These are phyloP conservation scores for Steatocranus sp. DNA, from an alignment of 2,797 vertebrate genomes.

Conservation along the genomic window DNA sequence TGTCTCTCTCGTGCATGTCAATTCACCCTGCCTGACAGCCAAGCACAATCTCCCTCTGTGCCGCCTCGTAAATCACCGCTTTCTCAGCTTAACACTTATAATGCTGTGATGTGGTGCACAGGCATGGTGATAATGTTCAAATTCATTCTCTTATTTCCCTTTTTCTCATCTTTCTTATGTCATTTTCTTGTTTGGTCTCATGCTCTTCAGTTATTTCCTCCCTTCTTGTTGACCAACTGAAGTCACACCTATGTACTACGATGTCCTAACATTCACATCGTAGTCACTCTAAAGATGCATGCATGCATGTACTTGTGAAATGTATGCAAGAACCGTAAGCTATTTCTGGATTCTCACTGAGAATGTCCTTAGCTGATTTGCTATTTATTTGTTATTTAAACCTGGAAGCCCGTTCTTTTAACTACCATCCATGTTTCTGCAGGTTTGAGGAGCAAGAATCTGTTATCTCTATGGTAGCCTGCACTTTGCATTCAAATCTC, in stretches of 20 bases:
- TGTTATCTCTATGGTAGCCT: background rate
- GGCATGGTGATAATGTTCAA: constrained; percentile 9
- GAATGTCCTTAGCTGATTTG: background rate
- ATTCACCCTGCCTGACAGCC: constrained; percentile 55
- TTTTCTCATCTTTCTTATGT: background rate
- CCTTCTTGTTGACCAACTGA: background rate
- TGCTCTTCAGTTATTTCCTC: background rate
- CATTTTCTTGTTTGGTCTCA: background rate
- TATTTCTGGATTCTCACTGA: constrained; percentile 1
- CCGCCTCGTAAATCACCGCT: constrained; percentile 67
- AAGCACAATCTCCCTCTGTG: constrained; percentile 74
- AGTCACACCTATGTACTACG: background rate
- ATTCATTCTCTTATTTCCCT: background rate
- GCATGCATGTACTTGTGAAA: background rate
- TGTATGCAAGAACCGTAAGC: background rate
- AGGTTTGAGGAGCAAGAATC: background rate
- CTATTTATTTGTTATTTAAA: background rate
- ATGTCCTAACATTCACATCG: background rate
- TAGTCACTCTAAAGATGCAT: background rate
- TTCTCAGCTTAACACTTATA: constrained; percentile 38
- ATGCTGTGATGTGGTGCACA: constrained; percentile 21
- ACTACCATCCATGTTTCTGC: background rate
- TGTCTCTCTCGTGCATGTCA: constrained; percentile 69
- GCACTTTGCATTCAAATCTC: background rate
- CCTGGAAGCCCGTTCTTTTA: background rate